Base-by-base conservation (phyloP, 2,113 vertebrate genomes). In the Bambusicola thoracicus region DNA sequence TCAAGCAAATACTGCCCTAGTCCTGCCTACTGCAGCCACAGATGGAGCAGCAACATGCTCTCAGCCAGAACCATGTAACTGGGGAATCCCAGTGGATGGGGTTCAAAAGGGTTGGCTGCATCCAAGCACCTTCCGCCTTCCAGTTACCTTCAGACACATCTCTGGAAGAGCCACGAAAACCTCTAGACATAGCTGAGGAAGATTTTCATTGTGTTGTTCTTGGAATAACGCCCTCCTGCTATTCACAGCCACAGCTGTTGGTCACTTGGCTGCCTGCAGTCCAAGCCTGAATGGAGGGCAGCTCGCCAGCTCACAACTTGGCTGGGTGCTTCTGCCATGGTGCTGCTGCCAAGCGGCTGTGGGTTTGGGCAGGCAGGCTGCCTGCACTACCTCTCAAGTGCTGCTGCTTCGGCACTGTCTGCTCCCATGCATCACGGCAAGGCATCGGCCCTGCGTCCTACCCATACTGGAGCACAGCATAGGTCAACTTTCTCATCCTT, bases 251-350 rank as follows among this genome's bases (percentile, higher is more conserved):
- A 91, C 94, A 95, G 96, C 95, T 95, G 97, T 95, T 97, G 96
- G 94, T 94, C 97, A 97, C 94, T 97, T 98, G 97, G 97, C 97
- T 97, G 97, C 95, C 65, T 32, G 73, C 79, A 92, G 94, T 90
- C 75, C 8, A 0, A 94, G 85, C 48, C 88, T 98, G 97, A 98
- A 98, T 97, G 95, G 92, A 87, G 90, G 98, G 97, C 97, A 95
- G 11, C 0, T 16, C 1, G 97, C 97, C 96, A 95, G 82, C 69
- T 95, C 81, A 91, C 30, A 56, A 92, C 91, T 97, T 96, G 95
- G 91, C 81, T 94, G 94, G 92, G 82, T 67, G 74, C 76, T 88
- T 94, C 85, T 77, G 92, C 87, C 36, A 72, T 63, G 53, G 89
- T 2, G 5, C 91, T 92, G 82, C 89, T 97, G 97, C 97, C 97